Evolutionary conservation across 2,113 vertebrate species (phyloP), one percentile per base, ranked within the genome.

Genomic region (Dermatemys mawii): DNA sequence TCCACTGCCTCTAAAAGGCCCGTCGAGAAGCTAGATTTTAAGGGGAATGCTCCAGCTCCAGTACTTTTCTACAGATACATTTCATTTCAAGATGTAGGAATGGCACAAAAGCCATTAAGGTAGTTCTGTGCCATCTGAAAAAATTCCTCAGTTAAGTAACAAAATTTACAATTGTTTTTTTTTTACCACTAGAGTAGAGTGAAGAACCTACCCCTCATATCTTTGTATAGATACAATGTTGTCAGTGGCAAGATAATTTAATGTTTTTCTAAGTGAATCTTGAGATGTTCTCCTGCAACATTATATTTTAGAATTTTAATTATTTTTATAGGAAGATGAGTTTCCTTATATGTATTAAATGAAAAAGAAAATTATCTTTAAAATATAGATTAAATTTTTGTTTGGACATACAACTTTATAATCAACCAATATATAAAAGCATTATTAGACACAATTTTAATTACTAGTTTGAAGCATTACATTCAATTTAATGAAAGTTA

Each of bases 1-100:
- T 78, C 5, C 2, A 48, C 2, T 8, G 4, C 41, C 24, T 83
- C 91, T 73, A 38, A 85, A 57, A 67, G 2, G 1, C 0, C 6
- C 21, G 6, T n/a, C 55, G 19, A 79, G 67, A 88, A 78, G 3
- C 8, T 51, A 35, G 57, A 79, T 10, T 16, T n/a, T 67, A 67
- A n/a, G 38, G 63, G n/a, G 63, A 53, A 38, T 38, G 63, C 9
- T 70, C n/a, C 17, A 70, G 5, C 8, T 19, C n/a, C 35, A 70
- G 63, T 70, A 38, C n/a, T 70, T 70, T 70, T 70, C 35, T 70
- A 17, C 19, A 22, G 63, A 70, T 22, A 38, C 19, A 21, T 38
- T 70, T 19, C 63, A n/a, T 70, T n/a, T n/a, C 63, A 70, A 21
- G n/a, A 70, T 5, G 63, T 4, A 5, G 10, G 17, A 70, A 9